A percentile compares a stretch with the other conserved stretches of the same genome.
Evolutionary conservation across 2,888 invertebrate genomes (phyloP).

Genomic region (Erebia ligea): DNA sequence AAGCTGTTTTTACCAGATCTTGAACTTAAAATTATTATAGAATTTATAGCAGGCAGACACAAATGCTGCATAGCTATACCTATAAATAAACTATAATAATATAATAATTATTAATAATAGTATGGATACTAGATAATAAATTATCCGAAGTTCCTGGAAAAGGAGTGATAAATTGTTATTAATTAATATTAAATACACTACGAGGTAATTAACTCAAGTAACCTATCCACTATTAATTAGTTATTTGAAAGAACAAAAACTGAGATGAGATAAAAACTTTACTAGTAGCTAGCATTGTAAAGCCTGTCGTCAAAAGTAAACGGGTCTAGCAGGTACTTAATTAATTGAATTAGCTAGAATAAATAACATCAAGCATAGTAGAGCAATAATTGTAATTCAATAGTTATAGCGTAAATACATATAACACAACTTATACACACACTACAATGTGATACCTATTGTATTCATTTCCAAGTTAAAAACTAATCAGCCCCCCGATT

Average conservation of each 20-base stretch:
- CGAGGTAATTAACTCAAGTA: neutral
- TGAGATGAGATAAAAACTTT: neutral
- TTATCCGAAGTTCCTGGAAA: neutral
- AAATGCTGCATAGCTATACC: too few species aligned
- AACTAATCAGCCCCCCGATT: too few species aligned
- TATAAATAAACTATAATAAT: too few species aligned
- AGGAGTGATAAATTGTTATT: neutral
- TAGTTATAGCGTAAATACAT: too few species aligned
- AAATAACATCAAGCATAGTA: too few species aligned
- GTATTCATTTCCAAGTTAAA: neutral
- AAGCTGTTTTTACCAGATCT: neutral
- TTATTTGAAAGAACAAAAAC: slow-evolving; percentile 1
- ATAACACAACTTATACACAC: too few species aligned
- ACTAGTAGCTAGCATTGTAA: neutral
- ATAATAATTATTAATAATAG: too few species aligned
- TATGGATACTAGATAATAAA: neutral
- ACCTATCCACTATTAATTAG: neutral
- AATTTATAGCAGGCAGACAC: neutral
- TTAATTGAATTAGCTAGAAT: neutral
- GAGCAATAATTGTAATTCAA: too few species aligned
- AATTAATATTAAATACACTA: neutral
- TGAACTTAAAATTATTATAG: neutral
- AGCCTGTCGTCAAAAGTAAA: neutral
- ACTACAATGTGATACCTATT: too few species aligned
- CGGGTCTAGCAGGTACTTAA: neutral